A percentile compares a stretch with the other conserved stretches of the same genome.
Evolutionary conservation across 2,113 vertebrate species (phyloP).

Genomic region (Caretta caretta): DNA sequence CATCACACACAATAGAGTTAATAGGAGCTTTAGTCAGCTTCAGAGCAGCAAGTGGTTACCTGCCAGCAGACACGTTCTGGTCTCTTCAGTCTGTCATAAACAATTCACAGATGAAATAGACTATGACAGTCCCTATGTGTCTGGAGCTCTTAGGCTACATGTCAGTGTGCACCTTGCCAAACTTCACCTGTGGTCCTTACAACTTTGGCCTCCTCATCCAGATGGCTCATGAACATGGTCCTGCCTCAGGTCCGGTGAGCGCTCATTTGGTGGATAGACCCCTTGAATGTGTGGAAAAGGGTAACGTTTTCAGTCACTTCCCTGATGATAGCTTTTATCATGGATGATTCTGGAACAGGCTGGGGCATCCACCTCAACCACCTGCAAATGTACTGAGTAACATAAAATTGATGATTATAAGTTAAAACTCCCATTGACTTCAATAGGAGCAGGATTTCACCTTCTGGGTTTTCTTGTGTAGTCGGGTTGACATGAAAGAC

Average conservation of each 20-base stretch:
- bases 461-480: constrained; percentile 22
- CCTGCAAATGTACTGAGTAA: neutral
- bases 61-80: neutral
- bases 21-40: neutral
- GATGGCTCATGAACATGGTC: no score
- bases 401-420: neutral
- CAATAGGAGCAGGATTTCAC: neutral
- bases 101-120: neutral
- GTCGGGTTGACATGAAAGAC: constrained; percentile 19
- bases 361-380: neutral
- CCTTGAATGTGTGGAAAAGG: neutral
- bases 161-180: no score
- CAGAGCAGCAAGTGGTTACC: neutral
- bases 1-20: neutral
- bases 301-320: neutral
- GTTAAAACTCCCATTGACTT: neutral
- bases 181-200: no score
- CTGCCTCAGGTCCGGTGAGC: neutral
- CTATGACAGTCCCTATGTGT: neutral
- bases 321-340: neutral
- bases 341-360: neutral
- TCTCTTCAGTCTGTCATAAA: neutral
- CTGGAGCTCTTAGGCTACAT: neutral
- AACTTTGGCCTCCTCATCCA: no score
- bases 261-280: neutral